These are phyloP conservation scores for Psephotus haematonotus DNA, from an alignment of 2,113 vertebrate species.

Conservation along the genomic window DNA sequence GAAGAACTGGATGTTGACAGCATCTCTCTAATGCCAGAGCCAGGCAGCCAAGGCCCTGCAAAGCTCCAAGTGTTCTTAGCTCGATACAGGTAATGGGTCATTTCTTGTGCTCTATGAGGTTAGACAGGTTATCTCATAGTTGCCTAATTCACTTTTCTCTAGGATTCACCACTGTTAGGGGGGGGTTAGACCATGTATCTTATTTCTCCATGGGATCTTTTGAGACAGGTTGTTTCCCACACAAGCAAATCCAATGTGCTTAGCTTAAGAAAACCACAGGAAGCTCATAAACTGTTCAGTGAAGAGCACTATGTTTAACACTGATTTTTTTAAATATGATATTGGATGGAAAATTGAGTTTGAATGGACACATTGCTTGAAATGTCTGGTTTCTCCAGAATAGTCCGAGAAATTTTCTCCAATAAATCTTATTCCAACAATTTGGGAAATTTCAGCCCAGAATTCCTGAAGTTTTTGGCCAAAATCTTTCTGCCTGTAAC, in stretches of 20 bases:
- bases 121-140: not conserved
- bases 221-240: not conserved
- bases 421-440: not conserved
- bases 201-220: not conserved
- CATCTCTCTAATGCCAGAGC: slow-evolving; percentile 83
- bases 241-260: not conserved
- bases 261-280: not conserved
- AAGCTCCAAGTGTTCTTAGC: slow-evolving; percentile 96
- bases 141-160: not conserved
- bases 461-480: not conserved
- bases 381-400: not conserved
- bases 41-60: slow-evolving; percentile 77
- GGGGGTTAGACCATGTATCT: not conserved
- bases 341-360: not conserved
- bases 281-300: not conserved
- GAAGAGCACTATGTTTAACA: not conserved
- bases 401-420: not conserved
- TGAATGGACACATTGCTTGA: not conserved
- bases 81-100: slow-evolving; percentile 86
- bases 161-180: not conserved
- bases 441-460: not conserved
- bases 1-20: slow-evolving; percentile 93
- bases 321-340: not conserved
- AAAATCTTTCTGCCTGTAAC: not conserved
- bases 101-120: not conserved